Conservation (phyloP, 2,888 invertebrate genomes). For the Cantharis nigra region DNA sequence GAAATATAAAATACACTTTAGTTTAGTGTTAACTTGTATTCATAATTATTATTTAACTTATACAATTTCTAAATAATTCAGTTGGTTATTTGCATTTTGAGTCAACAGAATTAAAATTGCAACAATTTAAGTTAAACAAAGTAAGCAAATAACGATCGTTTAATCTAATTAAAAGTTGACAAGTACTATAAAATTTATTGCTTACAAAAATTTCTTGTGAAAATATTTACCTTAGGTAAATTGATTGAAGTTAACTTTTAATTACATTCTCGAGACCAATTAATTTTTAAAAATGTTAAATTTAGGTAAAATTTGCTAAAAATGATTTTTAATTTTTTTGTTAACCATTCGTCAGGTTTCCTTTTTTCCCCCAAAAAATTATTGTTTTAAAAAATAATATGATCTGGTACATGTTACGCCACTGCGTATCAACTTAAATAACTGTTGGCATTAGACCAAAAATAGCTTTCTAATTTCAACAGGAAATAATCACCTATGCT, state of each 20-base stretch:
- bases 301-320: not conserved
- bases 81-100: not conserved
- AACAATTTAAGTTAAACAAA: not conserved
- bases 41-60: not conserved
- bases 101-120: not conserved
- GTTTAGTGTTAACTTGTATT: not conserved
- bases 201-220: not conserved
- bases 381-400: not conserved
- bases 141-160: not conserved
- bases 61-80: not conserved
- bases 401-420: not conserved
- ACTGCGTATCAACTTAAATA: not conserved
- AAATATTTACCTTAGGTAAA: not conserved
- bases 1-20: not conserved
- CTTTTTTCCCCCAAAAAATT: too few species aligned
- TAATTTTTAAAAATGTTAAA: not conserved
- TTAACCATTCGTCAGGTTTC: too few species aligned
- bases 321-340: not conserved
- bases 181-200: not conserved
- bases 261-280: not conserved
- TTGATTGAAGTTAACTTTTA: not conserved
- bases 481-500: not conserved
- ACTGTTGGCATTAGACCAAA: not conserved
- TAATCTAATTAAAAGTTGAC: not conserved
- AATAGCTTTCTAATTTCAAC: slow-evolving; percentile 1